A percentile compares a stretch with the other conserved stretches of the same genome.
Evolutionary conservation across 2,113 vertebrate genomes (phyloP).

Genomic region (Maylandia zebra): DNA sequence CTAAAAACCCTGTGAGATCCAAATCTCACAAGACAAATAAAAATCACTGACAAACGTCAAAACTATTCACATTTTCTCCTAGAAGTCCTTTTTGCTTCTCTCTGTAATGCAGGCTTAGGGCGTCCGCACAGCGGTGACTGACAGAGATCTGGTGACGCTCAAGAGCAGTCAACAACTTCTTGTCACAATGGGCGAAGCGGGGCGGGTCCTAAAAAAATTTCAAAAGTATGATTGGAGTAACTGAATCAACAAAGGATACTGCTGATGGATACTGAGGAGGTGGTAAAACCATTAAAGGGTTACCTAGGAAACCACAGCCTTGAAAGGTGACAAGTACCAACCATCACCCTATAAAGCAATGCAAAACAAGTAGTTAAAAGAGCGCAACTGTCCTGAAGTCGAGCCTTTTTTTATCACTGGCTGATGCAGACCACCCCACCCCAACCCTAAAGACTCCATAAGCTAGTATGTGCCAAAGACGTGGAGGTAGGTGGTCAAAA

Average conservation of each 20-base stretch:
- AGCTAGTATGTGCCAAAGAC: neutral
- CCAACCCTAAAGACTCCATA: neutral
- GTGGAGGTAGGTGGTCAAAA: neutral
- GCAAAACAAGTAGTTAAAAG: neutral
- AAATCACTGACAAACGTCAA: neutral
- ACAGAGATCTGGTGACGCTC: neutral
- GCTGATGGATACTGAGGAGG: neutral
- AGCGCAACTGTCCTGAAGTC: neutral
- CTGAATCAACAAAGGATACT: neutral
- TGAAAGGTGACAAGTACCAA: neutral
- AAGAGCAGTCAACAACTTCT: neutral
- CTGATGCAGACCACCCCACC: neutral
- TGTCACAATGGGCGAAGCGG: neutral
- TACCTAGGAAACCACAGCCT: neutral
- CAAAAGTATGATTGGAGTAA: neutral
- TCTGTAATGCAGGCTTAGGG: neutral
- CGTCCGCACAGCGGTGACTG: neutral
- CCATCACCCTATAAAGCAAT: neutral
- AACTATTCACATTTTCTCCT: neutral
- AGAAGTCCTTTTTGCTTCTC: neutral
- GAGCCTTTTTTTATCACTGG: neutral
- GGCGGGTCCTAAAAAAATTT: neutral
- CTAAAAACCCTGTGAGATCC: neutral
- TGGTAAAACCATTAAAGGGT: neutral
- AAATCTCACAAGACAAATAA: neutral